Base-by-base conservation (phyloP, 2,888 invertebrate species). In the Icerya purchasi region DNA sequence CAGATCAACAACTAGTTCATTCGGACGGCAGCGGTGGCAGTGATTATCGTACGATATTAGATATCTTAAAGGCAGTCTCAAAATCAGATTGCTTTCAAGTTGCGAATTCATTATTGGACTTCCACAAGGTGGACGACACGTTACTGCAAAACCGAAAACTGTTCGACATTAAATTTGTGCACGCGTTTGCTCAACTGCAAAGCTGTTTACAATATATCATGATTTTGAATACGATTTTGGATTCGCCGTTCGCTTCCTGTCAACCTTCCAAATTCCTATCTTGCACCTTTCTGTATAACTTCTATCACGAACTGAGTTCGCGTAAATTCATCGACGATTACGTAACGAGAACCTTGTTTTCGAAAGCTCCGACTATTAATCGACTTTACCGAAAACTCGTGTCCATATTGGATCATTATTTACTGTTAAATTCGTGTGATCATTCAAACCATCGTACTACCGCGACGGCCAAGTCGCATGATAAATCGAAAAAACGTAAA, bases 251-350 rank as follows among this genome's bases (percentile, higher is more conserved):
- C 67, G 68, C 74, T 49, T 70, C 73, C 63, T 76, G 78, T 51
- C 71, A 74, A 50, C 75, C 82, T 67, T 77, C 77, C n/a, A 77
- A 79, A 66, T 74, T 79, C 62, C 85, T 77, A 65, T 83, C 84
- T 70, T 86, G 87, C 0, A 83, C 84, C 0, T 81, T 86, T 70
- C 69, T 84, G 1, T 87, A 86, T 66, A 87, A 87, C 72, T 71
- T 83, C 23, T 80, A 63, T 60, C 49, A 50, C 10, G 53, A 62
- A 57, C 55, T 64, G 60, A 49, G 58, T 25, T 49, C 49, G 18
- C 23, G 60, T 14, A 60, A 60, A 53, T 49, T 56, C 36, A 36
- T 53, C 10, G 60, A 60, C 22, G 60, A 56, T 1, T 60, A 56
- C 36, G 56, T 60, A 19, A 60, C 60, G 2, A 56, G 60, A 25